These are phyloP conservation scores for Epinotia brunnichana DNA, from an alignment of 2,888 invertebrate species.

Conservation along the genomic window DNA sequence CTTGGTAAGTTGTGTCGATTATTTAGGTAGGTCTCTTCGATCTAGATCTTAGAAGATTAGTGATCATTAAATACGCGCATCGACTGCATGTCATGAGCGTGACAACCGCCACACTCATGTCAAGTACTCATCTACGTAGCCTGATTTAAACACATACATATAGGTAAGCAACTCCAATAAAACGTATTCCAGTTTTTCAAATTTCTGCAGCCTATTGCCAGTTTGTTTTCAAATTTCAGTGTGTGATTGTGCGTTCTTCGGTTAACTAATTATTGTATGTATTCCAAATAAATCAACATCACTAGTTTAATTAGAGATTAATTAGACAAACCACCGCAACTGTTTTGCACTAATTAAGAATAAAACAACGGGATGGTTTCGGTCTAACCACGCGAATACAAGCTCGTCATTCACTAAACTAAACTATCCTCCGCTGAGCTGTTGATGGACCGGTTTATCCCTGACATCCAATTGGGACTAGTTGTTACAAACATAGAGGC, in stretches of 20 bases:
- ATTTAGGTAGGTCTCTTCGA: not conserved
- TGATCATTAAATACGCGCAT: not conserved
- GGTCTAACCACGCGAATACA: constrained; percentile 8
- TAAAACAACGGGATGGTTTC: constrained; percentile 14
- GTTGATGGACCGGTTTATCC: not conserved
- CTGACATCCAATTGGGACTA: not conserved
- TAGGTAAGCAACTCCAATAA: not conserved
- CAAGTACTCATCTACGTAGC: too few relatives aligned
- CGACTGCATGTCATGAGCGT: not conserved
- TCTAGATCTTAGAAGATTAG: not conserved
- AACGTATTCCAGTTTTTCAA: not conserved
- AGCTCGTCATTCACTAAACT: not conserved
- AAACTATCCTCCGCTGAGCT: not conserved
- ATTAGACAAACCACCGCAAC: constrained; percentile 52
- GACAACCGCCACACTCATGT: not conserved
- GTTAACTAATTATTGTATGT: constrained; percentile 18
- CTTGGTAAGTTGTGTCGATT: not conserved
- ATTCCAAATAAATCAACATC: constrained; percentile 50
- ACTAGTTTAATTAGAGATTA: constrained; percentile 54
- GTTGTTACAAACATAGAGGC: not conserved
- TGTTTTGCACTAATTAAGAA: constrained; percentile 30
- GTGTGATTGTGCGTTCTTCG: constrained; percentile 3
- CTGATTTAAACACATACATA: too few relatives aligned
- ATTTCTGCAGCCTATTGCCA: not conserved
- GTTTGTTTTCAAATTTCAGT: not conserved